Conservation (phyloP, 1,140 invertebrate genomes). For the Tetramorium alpestre region DNA sequence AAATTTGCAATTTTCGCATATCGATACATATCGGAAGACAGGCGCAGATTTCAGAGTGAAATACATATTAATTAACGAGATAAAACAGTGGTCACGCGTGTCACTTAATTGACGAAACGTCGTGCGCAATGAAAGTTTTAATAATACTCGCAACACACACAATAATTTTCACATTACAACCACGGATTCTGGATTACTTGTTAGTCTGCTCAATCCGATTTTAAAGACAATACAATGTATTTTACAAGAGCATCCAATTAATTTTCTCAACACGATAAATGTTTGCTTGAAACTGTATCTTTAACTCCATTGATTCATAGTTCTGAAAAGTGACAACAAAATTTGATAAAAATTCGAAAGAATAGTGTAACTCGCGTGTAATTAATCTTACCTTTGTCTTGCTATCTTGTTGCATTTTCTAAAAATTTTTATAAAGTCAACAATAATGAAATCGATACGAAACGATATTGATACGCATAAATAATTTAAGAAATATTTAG, state of each 20-base stretch:
- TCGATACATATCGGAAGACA: background rate
- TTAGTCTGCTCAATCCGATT: background rate
- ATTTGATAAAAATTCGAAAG: constrained; percentile 3
- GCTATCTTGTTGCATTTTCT: background rate
- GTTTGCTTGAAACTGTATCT: constrained; percentile 1
- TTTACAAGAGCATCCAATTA: background rate
- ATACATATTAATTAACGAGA: constrained; percentile 31
- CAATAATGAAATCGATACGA: background rate
- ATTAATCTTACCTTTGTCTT: background rate
- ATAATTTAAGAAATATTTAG: constrained; percentile 6
- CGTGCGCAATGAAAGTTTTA: constrained; percentile 22
- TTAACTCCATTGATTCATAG: background rate
- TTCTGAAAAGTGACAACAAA: background rate
- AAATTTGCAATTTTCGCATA: constrained; percentile 28
- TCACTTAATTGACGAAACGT: constrained; percentile 49
- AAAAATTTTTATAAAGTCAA: background rate
- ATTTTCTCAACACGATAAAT: background rate
- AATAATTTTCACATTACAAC: constrained; percentile 11
- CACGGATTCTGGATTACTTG: constrained; percentile 13
- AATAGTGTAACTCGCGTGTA: background rate
- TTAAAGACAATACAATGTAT: background rate
- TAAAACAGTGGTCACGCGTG: background rate
- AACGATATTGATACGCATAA: background rate
- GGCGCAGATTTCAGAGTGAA: background rate
- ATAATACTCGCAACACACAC: constrained; percentile 17